Conservation (phyloP, 2,888 invertebrate genomes). For the Orthosia cruda region DNA sequence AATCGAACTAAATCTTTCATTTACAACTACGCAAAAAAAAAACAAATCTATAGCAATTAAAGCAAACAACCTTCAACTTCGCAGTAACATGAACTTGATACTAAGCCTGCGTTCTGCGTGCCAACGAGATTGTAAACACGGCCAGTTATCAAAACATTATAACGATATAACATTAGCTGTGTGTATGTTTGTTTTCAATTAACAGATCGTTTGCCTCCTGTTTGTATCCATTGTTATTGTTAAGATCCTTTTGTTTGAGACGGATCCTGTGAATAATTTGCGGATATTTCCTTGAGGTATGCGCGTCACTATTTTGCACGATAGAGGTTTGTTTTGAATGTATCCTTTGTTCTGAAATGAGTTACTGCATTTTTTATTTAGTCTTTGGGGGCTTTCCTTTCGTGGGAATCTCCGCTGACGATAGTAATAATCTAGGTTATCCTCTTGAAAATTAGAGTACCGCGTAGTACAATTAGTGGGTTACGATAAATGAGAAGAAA, state of each 20-base stretch:
- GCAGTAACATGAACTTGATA: constrained; percentile 58
- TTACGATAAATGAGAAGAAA: not conserved
- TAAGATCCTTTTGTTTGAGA: not conserved
- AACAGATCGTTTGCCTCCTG: constrained; percentile 16
- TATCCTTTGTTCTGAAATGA: not conserved
- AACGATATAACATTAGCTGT: constrained; percentile 10
- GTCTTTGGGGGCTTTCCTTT: not conserved
- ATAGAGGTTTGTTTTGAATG: not conserved
- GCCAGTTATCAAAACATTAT: constrained; percentile 38
- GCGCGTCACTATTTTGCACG: constrained; percentile 1
- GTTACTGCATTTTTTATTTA: not conserved
- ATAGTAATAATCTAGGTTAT: not conserved
- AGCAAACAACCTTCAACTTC: constrained; percentile 62
- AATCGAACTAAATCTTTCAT: not conserved
- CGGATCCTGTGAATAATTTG: not conserved
- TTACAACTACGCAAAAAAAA: not conserved
- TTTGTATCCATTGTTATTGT: constrained; percentile 15
- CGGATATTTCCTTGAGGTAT: constrained; percentile 13
- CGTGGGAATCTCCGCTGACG: not conserved
- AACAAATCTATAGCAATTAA: constrained; percentile 21
- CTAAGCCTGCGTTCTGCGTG: constrained; percentile 10
- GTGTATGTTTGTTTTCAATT: constrained; percentile 27
- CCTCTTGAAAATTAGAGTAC: not conserved
- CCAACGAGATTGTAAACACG: constrained; percentile 43
- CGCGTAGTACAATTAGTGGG: not conserved